Evolutionary conservation across 2,797 vertebrate species (phyloP).

Genomic region (Jordanella pulchra): DNA sequence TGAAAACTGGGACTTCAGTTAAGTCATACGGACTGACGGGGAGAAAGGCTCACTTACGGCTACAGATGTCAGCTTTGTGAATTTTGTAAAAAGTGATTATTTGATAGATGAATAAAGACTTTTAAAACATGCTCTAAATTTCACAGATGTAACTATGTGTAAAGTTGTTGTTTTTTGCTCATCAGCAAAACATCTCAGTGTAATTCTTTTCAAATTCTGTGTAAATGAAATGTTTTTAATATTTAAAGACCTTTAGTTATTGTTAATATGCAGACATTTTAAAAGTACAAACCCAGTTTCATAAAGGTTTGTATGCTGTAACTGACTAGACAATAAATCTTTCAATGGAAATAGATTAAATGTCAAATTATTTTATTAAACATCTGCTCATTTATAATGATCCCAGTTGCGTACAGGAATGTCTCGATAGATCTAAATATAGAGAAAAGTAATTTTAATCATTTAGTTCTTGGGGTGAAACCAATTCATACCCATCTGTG

Average conservation of each 20-base stretch:
- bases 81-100: slow-evolving; percentile 71
- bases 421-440: not conserved
- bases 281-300: not conserved
- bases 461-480: not conserved
- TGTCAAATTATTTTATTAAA: not conserved
- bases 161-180: not conserved
- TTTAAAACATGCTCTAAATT: slow-evolving; percentile 32
- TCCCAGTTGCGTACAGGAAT: not conserved
- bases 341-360: not conserved
- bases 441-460: not conserved
- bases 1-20: slow-evolving; percentile 22
- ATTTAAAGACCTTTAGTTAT: slow-evolving; percentile 17
- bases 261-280: slow-evolving; percentile 17
- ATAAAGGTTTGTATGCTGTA: slow-evolving; percentile 1
- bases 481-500: not conserved
- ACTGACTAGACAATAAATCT: slow-evolving; percentile 7
- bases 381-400: not conserved
- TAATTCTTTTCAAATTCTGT: slow-evolving; percentile 12
- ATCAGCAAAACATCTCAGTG: not conserved
- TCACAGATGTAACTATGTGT: slow-evolving; percentile 1
- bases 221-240: slow-evolving; percentile 9
- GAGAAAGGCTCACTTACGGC: slow-evolving; percentile 25
- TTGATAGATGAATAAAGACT: slow-evolving; percentile 66
- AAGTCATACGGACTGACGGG: slow-evolving; percentile 27
- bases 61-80: slow-evolving; percentile 51